Percentiles rank a stretch among this genome's conserved stretches.
Conservation (phyloP, 2,113 vertebrate genomes). For the Callorhinus ursinus region DNA sequence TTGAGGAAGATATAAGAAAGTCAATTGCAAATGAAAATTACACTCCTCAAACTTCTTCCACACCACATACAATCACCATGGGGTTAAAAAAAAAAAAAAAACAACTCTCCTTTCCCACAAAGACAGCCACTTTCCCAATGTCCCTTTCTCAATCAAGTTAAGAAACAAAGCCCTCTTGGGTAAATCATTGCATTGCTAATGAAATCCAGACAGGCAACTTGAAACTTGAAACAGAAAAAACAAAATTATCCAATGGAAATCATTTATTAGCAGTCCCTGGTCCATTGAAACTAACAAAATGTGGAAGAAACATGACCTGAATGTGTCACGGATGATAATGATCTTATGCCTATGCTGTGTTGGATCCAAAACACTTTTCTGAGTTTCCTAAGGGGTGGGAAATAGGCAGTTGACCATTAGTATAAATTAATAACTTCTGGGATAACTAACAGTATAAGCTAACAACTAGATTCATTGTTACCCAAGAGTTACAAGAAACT, state of each 20-base stretch:
- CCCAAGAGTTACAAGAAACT: constrained; percentile 12
- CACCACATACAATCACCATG: background rate
- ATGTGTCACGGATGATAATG: constrained; percentile 84
- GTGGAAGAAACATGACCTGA: constrained; percentile 85
- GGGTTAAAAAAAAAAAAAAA: background rate
- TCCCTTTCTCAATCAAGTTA: constrained; percentile 80
- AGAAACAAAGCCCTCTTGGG: constrained; percentile 83
- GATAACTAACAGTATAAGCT: constrained; percentile 37
- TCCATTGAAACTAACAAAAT: constrained; percentile 87
- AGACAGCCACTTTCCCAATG: constrained; percentile 62
- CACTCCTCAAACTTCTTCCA: constrained; percentile 49
- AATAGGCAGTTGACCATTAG: constrained; percentile 67
- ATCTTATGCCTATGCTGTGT: constrained; percentile 81
- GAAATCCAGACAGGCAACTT: constrained; percentile 84
- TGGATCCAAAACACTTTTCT: constrained; percentile 79
- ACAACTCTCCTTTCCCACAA: constrained; percentile 71
- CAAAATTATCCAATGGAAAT: constrained; percentile 87
- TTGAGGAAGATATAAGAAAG: background rate
- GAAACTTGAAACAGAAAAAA: constrained; percentile 85
- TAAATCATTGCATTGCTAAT: constrained; percentile 84
- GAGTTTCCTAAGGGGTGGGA: constrained; percentile 78
- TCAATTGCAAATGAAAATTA: constrained; percentile 60
- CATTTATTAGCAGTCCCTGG: constrained; percentile 85
- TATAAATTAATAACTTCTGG: constrained; percentile 72
- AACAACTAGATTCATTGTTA: constrained; percentile 27